These are phyloP conservation scores for Caenorhabditis zanzibari DNA, from an alignment of 2,888 invertebrate species.

Conservation along the genomic window DNA sequence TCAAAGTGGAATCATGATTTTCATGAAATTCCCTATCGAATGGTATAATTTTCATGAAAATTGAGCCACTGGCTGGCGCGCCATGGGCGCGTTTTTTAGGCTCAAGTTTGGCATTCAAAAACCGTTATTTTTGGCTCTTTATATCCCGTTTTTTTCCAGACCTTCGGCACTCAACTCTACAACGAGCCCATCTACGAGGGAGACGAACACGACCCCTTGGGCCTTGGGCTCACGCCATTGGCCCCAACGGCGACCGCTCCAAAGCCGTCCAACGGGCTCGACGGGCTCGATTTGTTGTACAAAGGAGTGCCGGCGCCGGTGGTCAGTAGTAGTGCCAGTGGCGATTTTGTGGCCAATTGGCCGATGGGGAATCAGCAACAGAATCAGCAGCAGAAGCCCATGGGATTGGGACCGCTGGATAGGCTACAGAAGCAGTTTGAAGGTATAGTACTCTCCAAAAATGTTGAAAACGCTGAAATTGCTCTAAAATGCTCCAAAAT, in stretches of 20 bases:
- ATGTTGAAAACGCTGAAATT: background rate
- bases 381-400: background rate
- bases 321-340: conserved; percentile 5
- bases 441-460: conserved; percentile 2
- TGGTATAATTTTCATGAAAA: no score
- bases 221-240: conserved; percentile 41
- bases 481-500: background rate
- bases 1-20: no score
- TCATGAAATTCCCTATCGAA: no score
- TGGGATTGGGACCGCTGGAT: conserved; percentile 35
- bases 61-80: no score
- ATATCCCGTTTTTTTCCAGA: conserved; percentile 57
- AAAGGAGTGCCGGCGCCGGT: conserved; percentile 37
- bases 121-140: background rate
- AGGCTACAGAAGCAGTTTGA: conserved; percentile 61
- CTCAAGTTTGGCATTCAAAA: no score
- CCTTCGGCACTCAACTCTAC: conserved; percentile 65
- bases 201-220: conserved; percentile 77
- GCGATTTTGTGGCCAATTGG: conserved; percentile 54
- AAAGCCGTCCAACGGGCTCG: conserved; percentile 35
- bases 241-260: background rate
- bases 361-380: conserved; percentile 9
- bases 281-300: conserved; percentile 55
- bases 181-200: conserved; percentile 81
- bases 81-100: no score